phyloP scores from a whole-genome alignment of 1,140 invertebrate genomes.

The Campoletis sonorensis region DNA sequence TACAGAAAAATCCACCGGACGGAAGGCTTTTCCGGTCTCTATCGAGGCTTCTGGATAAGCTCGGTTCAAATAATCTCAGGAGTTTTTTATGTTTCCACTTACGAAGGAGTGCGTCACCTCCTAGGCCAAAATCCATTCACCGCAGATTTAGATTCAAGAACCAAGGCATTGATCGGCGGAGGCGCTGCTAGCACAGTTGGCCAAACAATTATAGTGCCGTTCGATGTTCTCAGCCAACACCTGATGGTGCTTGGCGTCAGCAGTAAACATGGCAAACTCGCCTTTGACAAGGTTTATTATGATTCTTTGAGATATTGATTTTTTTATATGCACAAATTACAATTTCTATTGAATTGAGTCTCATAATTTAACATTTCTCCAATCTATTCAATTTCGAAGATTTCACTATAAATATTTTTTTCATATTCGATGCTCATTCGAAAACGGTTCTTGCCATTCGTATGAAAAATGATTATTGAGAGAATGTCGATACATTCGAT shows the following conservation, averaged over 20 bases:
- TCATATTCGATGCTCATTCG: too few species aligned
- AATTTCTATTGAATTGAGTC: too few species aligned
- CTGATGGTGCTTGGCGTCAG: conserved; percentile 93
- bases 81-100: conserved; percentile 96
- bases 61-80: conserved; percentile 91
- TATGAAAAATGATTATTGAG: conserved; percentile 1
- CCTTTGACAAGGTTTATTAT: conserved; percentile 66
- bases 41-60: conserved; percentile 97
- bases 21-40: conserved; percentile 93
- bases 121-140: conserved; percentile 79
- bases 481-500: conserved; percentile 48
- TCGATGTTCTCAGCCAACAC: conserved; percentile 97
- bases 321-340: background rate
- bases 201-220: conserved; percentile 97
- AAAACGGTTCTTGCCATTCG: background rate
- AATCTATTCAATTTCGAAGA: background rate
- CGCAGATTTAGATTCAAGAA: conserved; percentile 77
- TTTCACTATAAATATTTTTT: too few species aligned
- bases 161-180: conserved; percentile 88
- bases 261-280: conserved; percentile 74
- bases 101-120: conserved; percentile 93
- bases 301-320: background rate
- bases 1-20: conserved; percentile 90
- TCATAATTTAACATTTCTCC: background rate
- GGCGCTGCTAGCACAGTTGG: conserved; percentile 93